Conservation (phyloP, 1,140 invertebrate genomes). For the Drosophila bocqueti region DNA sequence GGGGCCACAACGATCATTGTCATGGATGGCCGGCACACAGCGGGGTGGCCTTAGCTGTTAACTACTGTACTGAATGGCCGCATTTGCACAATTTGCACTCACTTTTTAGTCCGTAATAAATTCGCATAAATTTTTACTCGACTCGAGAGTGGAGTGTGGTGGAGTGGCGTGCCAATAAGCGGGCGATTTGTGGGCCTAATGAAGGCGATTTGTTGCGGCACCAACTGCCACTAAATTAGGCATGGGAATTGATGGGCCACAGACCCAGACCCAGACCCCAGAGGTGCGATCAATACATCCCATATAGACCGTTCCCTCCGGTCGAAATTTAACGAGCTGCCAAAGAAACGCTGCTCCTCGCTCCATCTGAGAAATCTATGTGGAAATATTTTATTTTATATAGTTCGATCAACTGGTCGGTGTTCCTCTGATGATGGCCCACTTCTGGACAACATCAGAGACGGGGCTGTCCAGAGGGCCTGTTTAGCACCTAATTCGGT, state of each 20-base stretch:
- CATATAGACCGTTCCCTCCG: neutral
- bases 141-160: slow-evolving; percentile 8
- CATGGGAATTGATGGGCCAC: slow-evolving; percentile 59
- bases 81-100: slow-evolving; percentile 73
- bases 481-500: slow-evolving; percentile 68
- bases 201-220: slow-evolving; percentile 77
- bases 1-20: slow-evolving; percentile 57
- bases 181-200: slow-evolving; percentile 77
- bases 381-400: slow-evolving; percentile 82
- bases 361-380: slow-evolving; percentile 66
- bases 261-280: slow-evolving; percentile 3
- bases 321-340: slow-evolving; percentile 63
- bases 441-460: slow-evolving; percentile 69
- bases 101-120: slow-evolving; percentile 69
- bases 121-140: slow-evolving; percentile 61
- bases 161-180: slow-evolving; percentile 66
- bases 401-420: slow-evolving; percentile 60
- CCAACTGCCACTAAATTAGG: slow-evolving; percentile 73
- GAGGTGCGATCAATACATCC: slow-evolving; percentile 24
- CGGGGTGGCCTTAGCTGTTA: slow-evolving; percentile 70
- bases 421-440: slow-evolving; percentile 24
- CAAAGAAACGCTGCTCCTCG: slow-evolving; percentile 45
- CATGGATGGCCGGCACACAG: slow-evolving; percentile 60
- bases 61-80: slow-evolving; percentile 70
- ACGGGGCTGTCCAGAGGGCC: slow-evolving; percentile 42